Conservation (phyloP, 2,797 vertebrate genomes). For the Sylvia borin region DNA sequence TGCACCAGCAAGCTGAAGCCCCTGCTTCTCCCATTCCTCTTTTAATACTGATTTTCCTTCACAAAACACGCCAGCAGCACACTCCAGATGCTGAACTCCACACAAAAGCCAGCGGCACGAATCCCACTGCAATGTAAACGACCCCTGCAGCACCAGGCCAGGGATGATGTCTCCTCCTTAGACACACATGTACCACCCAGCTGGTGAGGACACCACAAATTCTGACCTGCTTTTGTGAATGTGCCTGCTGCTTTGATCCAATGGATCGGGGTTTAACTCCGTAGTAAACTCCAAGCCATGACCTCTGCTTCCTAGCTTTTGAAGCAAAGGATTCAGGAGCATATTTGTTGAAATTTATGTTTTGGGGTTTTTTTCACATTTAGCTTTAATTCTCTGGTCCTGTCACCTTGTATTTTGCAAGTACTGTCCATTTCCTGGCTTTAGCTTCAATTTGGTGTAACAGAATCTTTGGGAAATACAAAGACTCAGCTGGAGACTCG, state of each 20-base stretch:
- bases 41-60: not conserved
- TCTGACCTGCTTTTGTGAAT: not conserved
- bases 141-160: not conserved
- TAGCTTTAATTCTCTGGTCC: not conserved
- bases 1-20: not conserved
- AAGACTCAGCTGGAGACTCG: conserved; percentile 49
- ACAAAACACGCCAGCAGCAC: not conserved
- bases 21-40: not conserved
- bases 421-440: conserved; percentile 7
- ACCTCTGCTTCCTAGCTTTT: not conserved
- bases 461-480: conserved; percentile 35
- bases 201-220: not conserved
- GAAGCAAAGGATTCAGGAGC: not conserved
- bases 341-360: not conserved
- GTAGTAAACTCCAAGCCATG: not conserved
- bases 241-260: not conserved
- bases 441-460: conserved; percentile 36
- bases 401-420: conserved; percentile 35
- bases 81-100: not conserved
- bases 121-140: not conserved
- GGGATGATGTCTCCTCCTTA: not conserved
- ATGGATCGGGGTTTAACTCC: not conserved
- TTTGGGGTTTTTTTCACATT: not conserved
- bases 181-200: not conserved
- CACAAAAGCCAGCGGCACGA: not conserved